These are phyloP conservation scores for Zoanthus solanderi DNA, from an alignment of 92 coral and sea anemone species.

Conservation along the genomic window DNA sequence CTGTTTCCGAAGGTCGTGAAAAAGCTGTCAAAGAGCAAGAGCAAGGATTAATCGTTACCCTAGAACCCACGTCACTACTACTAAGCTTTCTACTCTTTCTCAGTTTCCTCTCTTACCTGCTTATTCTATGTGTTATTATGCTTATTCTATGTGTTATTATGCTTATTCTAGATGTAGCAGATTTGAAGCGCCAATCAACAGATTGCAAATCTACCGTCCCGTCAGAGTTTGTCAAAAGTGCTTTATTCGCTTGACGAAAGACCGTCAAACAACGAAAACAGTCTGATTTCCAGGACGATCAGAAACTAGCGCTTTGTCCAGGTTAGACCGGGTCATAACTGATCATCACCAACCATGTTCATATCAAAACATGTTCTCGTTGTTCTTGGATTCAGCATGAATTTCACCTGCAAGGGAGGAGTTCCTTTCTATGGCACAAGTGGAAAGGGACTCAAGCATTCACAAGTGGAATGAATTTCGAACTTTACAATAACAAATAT, in stretches of 20 bases:
- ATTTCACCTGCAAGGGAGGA: no score
- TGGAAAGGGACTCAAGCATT: neutral
- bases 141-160: slow-evolving; percentile 56
- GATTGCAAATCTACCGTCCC: slow-evolving; percentile 81
- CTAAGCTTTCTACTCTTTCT: no score
- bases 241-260: slow-evolving; percentile 71
- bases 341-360: neutral
- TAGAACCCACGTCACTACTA: no score
- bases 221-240: slow-evolving; percentile 90
- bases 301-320: neutral
- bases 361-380: neutral
- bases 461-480: neutral
- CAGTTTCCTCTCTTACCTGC: no score
- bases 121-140: no score
- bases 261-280: slow-evolving; percentile 33
- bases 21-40: no score
- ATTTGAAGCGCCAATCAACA: slow-evolving; percentile 78
- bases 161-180: slow-evolving; percentile 77
- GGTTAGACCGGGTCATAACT: neutral
- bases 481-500: neutral
- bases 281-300: neutral
- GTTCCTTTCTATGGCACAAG: no score
- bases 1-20: no score
- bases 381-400: no score
- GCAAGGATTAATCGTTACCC: no score